Conservation (phyloP, 2,113 vertebrate species). For the Muntiacus muntjak region DNA sequence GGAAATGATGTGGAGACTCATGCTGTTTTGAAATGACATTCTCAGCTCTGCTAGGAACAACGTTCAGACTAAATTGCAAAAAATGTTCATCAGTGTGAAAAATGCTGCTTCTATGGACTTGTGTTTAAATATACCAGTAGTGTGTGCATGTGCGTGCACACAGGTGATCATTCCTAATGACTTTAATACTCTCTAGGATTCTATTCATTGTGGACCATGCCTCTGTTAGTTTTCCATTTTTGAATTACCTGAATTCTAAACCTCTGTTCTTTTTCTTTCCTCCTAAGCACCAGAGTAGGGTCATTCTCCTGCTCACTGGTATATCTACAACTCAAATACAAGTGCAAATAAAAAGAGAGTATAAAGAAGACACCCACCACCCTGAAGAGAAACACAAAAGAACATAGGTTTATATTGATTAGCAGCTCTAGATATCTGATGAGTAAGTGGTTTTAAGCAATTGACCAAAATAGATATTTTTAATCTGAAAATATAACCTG, state of each 20-base stretch:
- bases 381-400: neutral
- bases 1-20: neutral
- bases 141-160: rapidly evolving
- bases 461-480: neutral
- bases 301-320: neutral
- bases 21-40: neutral
- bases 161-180: neutral
- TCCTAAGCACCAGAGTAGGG: neutral
- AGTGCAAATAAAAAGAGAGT: neutral
- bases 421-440: neutral
- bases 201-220: neutral
- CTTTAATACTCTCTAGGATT: neutral
- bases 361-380: neutral
- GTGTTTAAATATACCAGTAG: neutral
- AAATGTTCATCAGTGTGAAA: neutral
- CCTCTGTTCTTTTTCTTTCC: neutral
- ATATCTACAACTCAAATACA: neutral
- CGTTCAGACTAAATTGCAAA: neutral
- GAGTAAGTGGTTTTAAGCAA: neutral
- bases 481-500: neutral
- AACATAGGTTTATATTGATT: neutral
- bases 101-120: neutral
- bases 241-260: neutral
- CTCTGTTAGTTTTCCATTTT: neutral
- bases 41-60: neutral